Evolutionary conservation across 2,797 vertebrate genomes (phyloP).

Genomic region (Takifugu ocellatus): DNA sequence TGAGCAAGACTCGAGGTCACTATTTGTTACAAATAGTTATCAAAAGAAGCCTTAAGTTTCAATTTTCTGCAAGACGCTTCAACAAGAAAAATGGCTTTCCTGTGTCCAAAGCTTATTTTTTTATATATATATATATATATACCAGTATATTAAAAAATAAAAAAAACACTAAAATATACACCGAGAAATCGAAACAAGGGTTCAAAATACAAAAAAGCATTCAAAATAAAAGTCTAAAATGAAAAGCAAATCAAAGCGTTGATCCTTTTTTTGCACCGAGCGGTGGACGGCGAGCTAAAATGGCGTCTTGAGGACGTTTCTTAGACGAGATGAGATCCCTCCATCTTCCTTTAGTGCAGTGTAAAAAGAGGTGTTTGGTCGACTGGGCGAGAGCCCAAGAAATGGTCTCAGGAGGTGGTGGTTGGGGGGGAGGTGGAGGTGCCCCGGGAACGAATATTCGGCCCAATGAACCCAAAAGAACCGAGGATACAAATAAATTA

Average conservation of each 20-base stretch:
- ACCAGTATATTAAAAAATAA: slow-evolving; percentile 83
- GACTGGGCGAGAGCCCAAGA: slow-evolving; percentile 60
- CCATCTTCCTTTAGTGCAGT: slow-evolving; percentile 71
- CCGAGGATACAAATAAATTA: slow-evolving; percentile 77
- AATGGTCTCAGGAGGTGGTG: slow-evolving; percentile 66
- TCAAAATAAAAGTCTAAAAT: slow-evolving; percentile 82
- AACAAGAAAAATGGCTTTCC: slow-evolving; percentile 79
- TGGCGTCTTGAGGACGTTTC: slow-evolving; percentile 67
- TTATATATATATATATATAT: slow-evolving; percentile 58
- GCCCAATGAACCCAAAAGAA: slow-evolving; percentile 64
- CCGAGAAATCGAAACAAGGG: slow-evolving; percentile 83
- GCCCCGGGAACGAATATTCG: slow-evolving; percentile 23
- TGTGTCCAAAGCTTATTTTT: slow-evolving; percentile 81
- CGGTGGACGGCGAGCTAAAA: slow-evolving; percentile 67
- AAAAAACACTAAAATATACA: slow-evolving; percentile 91
- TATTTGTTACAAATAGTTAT: slow-evolving; percentile 87
- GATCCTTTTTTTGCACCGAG: slow-evolving; percentile 88
- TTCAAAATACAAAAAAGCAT: slow-evolving; percentile 84
- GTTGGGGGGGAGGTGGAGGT: neutral
- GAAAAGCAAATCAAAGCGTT: slow-evolving; percentile 70
- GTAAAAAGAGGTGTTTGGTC: slow-evolving; percentile 70
- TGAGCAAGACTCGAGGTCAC: slow-evolving; percentile 82
- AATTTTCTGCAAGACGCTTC: slow-evolving; percentile 78
- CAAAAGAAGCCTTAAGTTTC: slow-evolving; percentile 79
- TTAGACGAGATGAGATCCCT: slow-evolving; percentile 72